Base-by-base conservation (phyloP, 1,140 invertebrate species). In the Drosophila suzukii region DNA sequence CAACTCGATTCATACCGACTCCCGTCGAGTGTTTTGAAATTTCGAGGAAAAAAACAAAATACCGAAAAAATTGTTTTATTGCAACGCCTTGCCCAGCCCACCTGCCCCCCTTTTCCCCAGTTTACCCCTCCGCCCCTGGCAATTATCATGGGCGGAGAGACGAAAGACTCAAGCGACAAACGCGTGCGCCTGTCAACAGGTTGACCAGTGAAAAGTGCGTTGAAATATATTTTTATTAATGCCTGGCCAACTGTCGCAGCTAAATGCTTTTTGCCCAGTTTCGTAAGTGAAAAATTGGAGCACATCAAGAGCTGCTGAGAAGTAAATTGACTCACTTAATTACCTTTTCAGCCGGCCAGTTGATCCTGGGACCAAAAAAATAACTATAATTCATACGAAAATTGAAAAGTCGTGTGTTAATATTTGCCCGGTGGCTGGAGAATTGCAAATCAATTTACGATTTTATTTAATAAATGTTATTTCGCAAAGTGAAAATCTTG, bases 221-320 rank as follows among this genome's bases (percentile, higher is more conserved):
- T 55, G 75, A 82, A 81, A 83, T 83, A 63, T 70, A 54, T 86
- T 72, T 86, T 82, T 85, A 82, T 82, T 82, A 68, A 76, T 75
- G 66, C 72, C 34, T 27, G 66, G 54, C 63, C 60, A 49, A 56
- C 41, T 36, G 72, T 53, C 60, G 32, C 24, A 11, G 53, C 55
- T 60, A 72, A 75, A 75, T 80, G 76, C 47, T 63, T 78, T 44
- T 61, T 59, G 51, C 55, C 55, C n/a, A 68, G 67, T 77, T 84
- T 84, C 60, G 81, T 46, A 84, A 84, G 62, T 77, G 59, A 53
- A 61, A 74, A 83, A 83, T 83, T 17, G 67, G 62, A 68, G 71
- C 81, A 78, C 59, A 54, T 58, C 70, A 58, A 66, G 55, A 67
- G 71, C 51, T 46, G 60, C 50, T 65, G 75, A 49, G 11, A 49